These are phyloP conservation scores for Trichonephila clavata DNA, from an alignment of 1,140 invertebrate genomes.

Conservation along the genomic window DNA sequence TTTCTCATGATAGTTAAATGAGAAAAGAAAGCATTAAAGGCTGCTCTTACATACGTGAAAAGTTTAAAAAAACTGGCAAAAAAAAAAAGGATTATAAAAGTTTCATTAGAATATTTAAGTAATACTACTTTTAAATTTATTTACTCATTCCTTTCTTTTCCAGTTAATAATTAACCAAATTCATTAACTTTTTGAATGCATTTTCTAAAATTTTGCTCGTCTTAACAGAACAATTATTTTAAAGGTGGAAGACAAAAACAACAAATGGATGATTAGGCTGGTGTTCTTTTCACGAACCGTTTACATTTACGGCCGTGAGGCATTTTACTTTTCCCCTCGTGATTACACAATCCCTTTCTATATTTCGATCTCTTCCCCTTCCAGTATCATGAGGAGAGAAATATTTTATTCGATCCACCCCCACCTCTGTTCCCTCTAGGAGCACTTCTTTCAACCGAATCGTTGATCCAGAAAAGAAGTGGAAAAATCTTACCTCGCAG, in stretches of 20 bases:
- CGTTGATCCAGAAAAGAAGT: background rate
- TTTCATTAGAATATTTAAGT: too few relatives aligned
- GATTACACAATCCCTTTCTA: background rate
- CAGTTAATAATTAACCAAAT: background rate
- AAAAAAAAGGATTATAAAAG: too few relatives aligned
- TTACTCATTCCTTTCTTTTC: background rate
- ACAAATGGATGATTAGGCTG: background rate
- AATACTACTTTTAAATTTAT: too few relatives aligned
- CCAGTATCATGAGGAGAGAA: background rate
- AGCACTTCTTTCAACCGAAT: background rate
- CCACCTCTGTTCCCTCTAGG: background rate
- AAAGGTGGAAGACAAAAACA: background rate
- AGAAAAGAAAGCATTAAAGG: too few relatives aligned
- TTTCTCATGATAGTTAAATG: too few relatives aligned
- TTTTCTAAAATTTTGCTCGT: background rate
- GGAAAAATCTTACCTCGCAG: constrained; percentile 8
- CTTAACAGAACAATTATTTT: background rate
- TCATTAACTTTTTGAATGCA: background rate
- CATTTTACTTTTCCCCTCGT: constrained; percentile 5
- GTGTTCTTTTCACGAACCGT: background rate
- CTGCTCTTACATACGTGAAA: too few relatives aligned
- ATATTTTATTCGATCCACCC: background rate
- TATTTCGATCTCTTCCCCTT: background rate
- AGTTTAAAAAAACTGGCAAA: too few relatives aligned
- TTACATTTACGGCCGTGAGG: background rate